Conservation (phyloP, 2,113 vertebrate genomes). For the Grammomys surdaster region DNA sequence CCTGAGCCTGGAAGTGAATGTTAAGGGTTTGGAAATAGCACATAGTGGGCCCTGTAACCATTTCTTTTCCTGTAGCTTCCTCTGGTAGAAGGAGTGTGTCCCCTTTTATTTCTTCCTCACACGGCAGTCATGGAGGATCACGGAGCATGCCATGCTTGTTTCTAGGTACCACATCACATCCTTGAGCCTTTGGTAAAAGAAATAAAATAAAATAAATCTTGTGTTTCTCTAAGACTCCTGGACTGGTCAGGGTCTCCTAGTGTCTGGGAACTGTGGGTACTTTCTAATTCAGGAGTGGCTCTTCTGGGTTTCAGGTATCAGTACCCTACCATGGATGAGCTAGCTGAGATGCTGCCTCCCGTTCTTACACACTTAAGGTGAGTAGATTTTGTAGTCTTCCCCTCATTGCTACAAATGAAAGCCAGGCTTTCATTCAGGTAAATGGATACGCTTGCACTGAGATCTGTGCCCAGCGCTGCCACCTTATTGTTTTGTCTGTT, state of each 20-base stretch:
- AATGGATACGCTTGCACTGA: neutral
- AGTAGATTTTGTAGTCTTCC: conserved; percentile 77
- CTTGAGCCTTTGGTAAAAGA: neutral
- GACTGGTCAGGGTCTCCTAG: conserved; percentile 6
- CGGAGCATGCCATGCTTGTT: neutral
- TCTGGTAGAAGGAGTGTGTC: neutral
- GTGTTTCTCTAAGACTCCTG: conserved; percentile 25
- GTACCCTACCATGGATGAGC: conserved; percentile 96
- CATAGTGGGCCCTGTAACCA: neutral
- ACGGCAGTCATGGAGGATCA: neutral
- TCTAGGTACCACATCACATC: neutral
- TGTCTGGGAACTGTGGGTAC: conserved; percentile 44
- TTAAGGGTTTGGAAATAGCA: conserved; percentile 34
- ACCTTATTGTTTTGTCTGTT: neutral
- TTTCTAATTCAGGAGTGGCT: conserved; percentile 86
- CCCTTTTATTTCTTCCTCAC: conserved; percentile 7
- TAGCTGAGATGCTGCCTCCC: conserved; percentile 95
- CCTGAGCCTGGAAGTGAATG: conserved; percentile 12
- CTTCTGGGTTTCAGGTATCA: conserved; percentile 92
- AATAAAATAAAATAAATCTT: neutral
- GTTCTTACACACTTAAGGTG: conserved; percentile 95
- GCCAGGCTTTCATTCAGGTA: neutral
- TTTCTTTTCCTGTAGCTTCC: neutral
- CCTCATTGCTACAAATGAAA: neutral
- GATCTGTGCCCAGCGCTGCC: neutral